Evolutionary conservation across 2,888 invertebrate genomes (phyloP).

Genomic region (Elegia similella): DNA sequence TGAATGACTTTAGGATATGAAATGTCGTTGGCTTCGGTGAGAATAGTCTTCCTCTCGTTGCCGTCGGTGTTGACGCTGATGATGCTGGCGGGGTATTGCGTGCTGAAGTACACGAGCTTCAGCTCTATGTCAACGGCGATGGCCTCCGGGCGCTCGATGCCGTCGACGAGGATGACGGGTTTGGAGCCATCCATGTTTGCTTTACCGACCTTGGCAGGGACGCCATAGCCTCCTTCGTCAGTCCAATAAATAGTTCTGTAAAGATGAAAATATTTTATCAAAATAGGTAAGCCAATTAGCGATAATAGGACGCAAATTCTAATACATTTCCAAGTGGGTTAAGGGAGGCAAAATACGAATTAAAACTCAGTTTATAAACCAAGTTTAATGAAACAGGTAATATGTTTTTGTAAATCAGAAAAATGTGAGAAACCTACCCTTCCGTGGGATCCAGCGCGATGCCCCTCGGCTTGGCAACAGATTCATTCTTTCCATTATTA

Average conservation of each 20-base stretch:
- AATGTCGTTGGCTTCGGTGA: slow-evolving; percentile 87
- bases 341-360: no score
- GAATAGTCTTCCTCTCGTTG: slow-evolving; percentile 83
- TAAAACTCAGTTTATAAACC: no score
- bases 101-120: slow-evolving; percentile 94
- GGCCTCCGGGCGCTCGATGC: slow-evolving; percentile 89
- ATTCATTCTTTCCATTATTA: slow-evolving; percentile 92
- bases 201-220: slow-evolving; percentile 93
- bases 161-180: slow-evolving; percentile 86
- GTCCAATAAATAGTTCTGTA: slow-evolving; percentile 94
- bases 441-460: slow-evolving; percentile 96
- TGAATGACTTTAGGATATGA: slow-evolving; percentile 90
- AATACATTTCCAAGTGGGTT: no score
- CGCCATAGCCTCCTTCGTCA: slow-evolving; percentile 95
- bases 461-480: slow-evolving; percentile 93
- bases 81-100: slow-evolving; percentile 87
- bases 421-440: slow-evolving; percentile 77
- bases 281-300: neutral
- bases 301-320: no score
- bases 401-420: neutral
- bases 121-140: slow-evolving; percentile 92
- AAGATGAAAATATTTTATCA: slow-evolving; percentile 27
- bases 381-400: neutral
- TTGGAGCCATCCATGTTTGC: slow-evolving; percentile 97
- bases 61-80: slow-evolving; percentile 88